A percentile compares a stretch with the other conserved stretches of the same genome.
Evolutionary conservation across 1,140 invertebrate genomes (phyloP).

Genomic region (Arctopsyche grandis): DNA sequence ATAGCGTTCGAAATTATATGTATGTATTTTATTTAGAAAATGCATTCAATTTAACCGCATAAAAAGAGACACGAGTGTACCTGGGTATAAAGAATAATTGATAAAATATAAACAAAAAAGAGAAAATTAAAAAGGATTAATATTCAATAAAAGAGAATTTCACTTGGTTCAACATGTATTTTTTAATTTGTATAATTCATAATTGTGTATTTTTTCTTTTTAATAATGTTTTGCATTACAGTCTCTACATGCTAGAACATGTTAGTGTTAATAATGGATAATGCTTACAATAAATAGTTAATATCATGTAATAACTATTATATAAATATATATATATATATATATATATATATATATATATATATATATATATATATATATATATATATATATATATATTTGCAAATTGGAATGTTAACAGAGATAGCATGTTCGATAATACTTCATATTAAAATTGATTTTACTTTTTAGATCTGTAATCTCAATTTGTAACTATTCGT

Average conservation of each 20-base stretch:
- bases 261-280: constrained; percentile 44
- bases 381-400: neutral
- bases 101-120: no score
- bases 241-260: constrained; percentile 55
- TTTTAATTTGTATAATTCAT: constrained; percentile 52
- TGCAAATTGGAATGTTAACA: neutral
- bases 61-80: no score
- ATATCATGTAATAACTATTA: constrained; percentile 5
- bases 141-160: constrained; percentile 21
- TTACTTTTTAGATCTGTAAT: no score
- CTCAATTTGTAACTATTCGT: no score
- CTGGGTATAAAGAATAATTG: no score
- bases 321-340: neutral
- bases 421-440: no score
- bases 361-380: constrained; percentile 2
- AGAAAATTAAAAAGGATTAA: neutral
- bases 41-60: no score
- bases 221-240: constrained; percentile 55
- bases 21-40: no score
- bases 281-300: constrained; percentile 38
- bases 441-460: no score
- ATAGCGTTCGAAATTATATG: no score
- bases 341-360: neutral
- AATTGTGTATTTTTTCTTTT: constrained; percentile 53
- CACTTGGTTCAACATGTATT: constrained; percentile 52